Evolutionary conservation across 2,113 vertebrate genomes (phyloP), one percentile per base, ranked within the genome.

Genomic region (Microcebus ravelobensis): DNA sequence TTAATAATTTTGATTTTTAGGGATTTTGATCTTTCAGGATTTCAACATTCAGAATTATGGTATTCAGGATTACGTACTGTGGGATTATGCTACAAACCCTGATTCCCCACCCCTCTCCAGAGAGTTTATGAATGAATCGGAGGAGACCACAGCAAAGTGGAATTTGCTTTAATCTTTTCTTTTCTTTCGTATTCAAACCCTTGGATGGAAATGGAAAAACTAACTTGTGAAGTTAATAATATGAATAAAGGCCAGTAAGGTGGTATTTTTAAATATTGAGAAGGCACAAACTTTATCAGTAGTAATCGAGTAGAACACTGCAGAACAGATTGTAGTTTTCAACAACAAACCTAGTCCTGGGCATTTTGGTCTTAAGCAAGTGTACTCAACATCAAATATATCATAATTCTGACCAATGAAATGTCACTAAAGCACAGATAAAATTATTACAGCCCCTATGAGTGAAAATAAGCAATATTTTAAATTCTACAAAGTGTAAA

Each of bases 281-380:
- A 25, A 45, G 57, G 15, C 6, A 65, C 55, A 70, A 55, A 68
- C 6, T 73, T 34, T 59, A 59, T 79, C 2, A 83, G 1, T 45
- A 84, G 57, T 48, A 61, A 71, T 82, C 17, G 36, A 67, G 55
- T 7, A 42, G 23, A 89, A 92, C 36, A 34, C 2, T 74, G 3
- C 34, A 85, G 50, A 77, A 83, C 10, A 70, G 5, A 45, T 31
- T 80, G 2, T 81, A 34, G 14, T 57, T 94, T 90, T 90, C 6
- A 87, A 74, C 25, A 48, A 9, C 8, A 80, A 17, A 84, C 17
- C 17, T 80, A 25, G 85, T 34, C 27, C 23, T 80, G 3, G 11
- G 50, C 8, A 31, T 21, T 96, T 87, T 80, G 8, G 73, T 95
- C 92, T 34, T 73, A 57, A 77, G 80, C 21, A 94, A 82, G n/a